Evolutionary conservation across 2,888 invertebrate genomes (phyloP), one percentile per base, ranked within the genome.

Genomic region (Glaucopsyche alexis): DNA sequence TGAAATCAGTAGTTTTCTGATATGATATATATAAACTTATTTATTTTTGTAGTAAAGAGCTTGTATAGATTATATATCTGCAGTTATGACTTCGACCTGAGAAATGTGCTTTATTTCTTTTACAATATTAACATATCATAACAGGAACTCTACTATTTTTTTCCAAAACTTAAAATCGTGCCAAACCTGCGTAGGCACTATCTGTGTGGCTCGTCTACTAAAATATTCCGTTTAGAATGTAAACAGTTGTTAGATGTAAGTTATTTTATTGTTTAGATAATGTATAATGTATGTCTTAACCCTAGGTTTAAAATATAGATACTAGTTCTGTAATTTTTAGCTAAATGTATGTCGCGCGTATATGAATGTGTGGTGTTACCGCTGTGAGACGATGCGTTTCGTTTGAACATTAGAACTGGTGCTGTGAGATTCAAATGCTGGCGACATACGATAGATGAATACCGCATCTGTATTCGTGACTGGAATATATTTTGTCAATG

Each of bases 391-490:
- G 67, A 75, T 73, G 74, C 72, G 76, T 74, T 75, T 74, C 78
- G 78, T 78, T 79, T 77, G 78, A 74, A 76, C 76, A 83, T 83
- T 81, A 76, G 80, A 85, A 87, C 84, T 90, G 91, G 91, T 91
- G 91, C 91, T 91, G 91, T 90, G 90, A 88, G 85, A 82, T 87
- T 90, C 89, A 86, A 82, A 89, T 89, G 87, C 87, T 84, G 85
- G 90, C 89, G 91, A 89, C 91, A 88, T 88, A 86, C 88, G 77
- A 75, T 19, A 49, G 60, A 69, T 79, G 87, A 85, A 82, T 86
- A 85, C 85, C 80, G 81, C 80, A 77, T 77, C 74, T 79, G 86
- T 88, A 84, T 88, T 87, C 85, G 78, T 84, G 83, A 88, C 86
- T 89, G 85, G 86, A 73, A 77, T 79, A 79, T 79, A 79, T 81